Conservation (phyloP, 2,797 vertebrate species). For the Vespertilio murinus region DNA sequence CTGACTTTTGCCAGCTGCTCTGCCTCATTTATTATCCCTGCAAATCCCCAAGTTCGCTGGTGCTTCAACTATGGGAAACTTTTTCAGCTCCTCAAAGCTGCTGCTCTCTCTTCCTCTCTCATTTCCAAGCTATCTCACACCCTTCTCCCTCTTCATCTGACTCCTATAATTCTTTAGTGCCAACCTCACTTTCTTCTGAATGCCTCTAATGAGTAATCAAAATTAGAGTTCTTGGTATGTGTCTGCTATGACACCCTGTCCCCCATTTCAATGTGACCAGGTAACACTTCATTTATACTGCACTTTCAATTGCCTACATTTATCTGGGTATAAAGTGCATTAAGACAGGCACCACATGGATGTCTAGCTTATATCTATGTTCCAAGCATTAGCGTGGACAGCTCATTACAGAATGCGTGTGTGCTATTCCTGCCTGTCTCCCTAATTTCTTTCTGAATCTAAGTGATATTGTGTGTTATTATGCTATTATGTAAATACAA, state of each 20-base stretch:
- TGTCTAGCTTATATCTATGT: not conserved
- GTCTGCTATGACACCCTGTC: not conserved
- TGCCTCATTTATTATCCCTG: not conserved
- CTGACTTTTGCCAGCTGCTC: not conserved
- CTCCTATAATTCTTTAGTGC: not conserved
- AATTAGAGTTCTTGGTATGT: not conserved
- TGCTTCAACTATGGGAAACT: not conserved
- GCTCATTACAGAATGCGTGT: not conserved
- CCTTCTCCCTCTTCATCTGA: not conserved
- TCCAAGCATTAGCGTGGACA: not conserved
- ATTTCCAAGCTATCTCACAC: not conserved
- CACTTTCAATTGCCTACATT: constrained; percentile 15
- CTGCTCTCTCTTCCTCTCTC: not conserved
- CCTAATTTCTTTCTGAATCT: constrained; percentile 3
- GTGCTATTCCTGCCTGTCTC: not conserved
- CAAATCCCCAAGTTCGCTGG: rapidly evolving
- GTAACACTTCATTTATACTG: not conserved
- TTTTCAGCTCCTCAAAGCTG: not conserved
- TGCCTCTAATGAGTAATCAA: not conserved
- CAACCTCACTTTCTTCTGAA: not conserved
- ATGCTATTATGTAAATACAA: not conserved
- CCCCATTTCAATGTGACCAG: not conserved
- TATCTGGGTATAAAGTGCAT: not conserved
- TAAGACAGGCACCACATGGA: not conserved
- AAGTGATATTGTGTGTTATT: constrained; percentile 2